A percentile compares a stretch with the other conserved stretches of the same genome.
These are phyloP conservation scores for Chlamydotis undulata DNA, from an alignment of 2,113 vertebrate species.

Conservation along the genomic window DNA sequence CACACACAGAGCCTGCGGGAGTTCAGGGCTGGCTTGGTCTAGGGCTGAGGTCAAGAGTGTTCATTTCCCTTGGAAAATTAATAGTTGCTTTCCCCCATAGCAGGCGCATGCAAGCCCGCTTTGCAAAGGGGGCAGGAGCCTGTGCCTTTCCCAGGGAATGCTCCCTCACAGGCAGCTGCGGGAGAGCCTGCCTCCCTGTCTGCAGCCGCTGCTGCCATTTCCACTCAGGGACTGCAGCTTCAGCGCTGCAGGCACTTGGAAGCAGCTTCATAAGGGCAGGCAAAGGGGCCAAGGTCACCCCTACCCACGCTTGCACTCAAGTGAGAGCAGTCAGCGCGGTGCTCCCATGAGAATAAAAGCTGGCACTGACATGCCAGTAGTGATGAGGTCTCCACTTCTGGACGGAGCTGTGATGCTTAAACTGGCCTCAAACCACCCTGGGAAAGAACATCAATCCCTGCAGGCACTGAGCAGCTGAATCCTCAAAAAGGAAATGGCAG, in stretches of 20 bases:
- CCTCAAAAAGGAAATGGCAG: background rate
- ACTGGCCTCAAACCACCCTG: background rate
- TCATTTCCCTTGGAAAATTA: background rate
- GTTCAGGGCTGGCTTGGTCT: background rate
- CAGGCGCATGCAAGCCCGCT: background rate
- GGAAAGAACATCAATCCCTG: background rate
- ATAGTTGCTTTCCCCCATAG: background rate
- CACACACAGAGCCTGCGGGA: fast-evolving
- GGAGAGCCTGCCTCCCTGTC: background rate
- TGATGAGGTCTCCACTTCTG: background rate
- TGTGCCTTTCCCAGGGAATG: background rate
- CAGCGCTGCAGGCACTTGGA: background rate
- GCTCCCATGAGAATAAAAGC: background rate
- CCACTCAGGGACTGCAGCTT: background rate
- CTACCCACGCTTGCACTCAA: background rate
- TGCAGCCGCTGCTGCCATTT: background rate
- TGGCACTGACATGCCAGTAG: background rate
- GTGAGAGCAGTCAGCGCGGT: background rate
- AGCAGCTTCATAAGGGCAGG: background rate
- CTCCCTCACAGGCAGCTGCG: background rate
- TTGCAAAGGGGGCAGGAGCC: background rate
- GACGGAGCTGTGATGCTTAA: background rate
- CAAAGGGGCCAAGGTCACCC: background rate
- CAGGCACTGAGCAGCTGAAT: constrained; percentile 15
- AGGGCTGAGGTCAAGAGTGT: background rate